Evolutionary conservation across 2,888 invertebrate species (phyloP), one percentile per base, ranked within the genome.

Genomic region (Iphiclides podalirius): DNA sequence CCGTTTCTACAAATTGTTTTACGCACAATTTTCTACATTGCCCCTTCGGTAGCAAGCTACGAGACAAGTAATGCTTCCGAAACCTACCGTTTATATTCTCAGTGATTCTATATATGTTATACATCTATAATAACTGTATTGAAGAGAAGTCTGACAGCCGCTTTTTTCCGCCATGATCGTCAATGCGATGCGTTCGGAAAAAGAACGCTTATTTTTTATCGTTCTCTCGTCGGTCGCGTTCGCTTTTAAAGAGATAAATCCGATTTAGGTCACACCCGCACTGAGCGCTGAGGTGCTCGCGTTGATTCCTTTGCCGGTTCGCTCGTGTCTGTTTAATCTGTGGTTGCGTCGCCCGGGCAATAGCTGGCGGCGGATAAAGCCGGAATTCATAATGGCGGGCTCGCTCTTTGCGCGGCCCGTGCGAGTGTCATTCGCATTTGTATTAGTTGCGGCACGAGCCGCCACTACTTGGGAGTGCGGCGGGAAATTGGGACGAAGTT

Each of bases 321-420:
- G n/a, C n/a, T n/a, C n/a, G n/a, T n/a, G n/a, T n/a, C n/a, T 14
- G 23, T 16, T 37, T 37, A 36, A 16, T 16, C 26, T 26, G 37
- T 1, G 23, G 44, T 23, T 28, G n/a, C n/a, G n/a, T n/a, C n/a
- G n/a, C n/a, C n/a, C 34, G 13, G 8, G 28, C 20, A 14, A 42
- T 33, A 40, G 36, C 36, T 26, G 13, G 13, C 35, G 13, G 13
- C 37, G 14, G 20, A 40, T 42, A 47, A 47, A 42, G 41, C 36
- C 36, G 20, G 34, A 17, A 47, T 20, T 48, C 37, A 37, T 48
- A 42, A 41, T 47, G 37, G 37, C 48, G 17, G 16, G 40, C 40
- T 40, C 36, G 37, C 41, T 48, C 48, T 42, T 48, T 42, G 48
- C 42, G 35, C 9, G n/a, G 35, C 35, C 34, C 16, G n/a, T 40